A percentile compares a stretch with the other conserved stretches of the same genome.
Conservation (phyloP, 37 sponge, comb jelly and placozoan genomes). For the Halisarca cf. caerulea region DNA sequence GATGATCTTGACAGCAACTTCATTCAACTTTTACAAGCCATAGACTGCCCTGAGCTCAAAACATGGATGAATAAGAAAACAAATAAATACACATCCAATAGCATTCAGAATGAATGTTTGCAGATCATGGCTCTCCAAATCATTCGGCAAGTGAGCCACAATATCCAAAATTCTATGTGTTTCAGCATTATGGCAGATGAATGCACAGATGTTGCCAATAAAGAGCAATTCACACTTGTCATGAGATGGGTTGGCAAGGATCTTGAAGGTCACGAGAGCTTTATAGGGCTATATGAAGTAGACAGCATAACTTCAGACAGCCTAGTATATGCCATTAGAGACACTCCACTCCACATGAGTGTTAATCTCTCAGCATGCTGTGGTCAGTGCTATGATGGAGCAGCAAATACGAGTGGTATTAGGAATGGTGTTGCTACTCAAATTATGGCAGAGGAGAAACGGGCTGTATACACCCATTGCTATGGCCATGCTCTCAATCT, state of each 20-base stretch:
- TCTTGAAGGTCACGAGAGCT: conserved; percentile 18
- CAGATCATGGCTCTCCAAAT: conserved; percentile 32
- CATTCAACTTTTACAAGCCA: conserved; percentile 34
- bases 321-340: conserved; percentile 12
- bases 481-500: conserved; percentile 42
- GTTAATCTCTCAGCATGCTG: conserved; percentile 11
- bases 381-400: conserved; percentile 50
- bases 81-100: conserved; percentile 29
- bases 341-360: conserved; percentile 11
- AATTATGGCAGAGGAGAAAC: neutral
- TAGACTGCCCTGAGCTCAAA: conserved; percentile 39
- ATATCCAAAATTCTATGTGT: neutral
- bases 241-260: conserved; percentile 22
- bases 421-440: conserved; percentile 45
- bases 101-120: conserved; percentile 33
- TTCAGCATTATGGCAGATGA: conserved; percentile 41
- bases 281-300: conserved; percentile 24
- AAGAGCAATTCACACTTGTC: conserved; percentile 15
- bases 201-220: conserved; percentile 33
- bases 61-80: conserved; percentile 42
- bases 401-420: conserved; percentile 26
- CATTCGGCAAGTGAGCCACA: conserved; percentile 1
- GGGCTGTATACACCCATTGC: conserved; percentile 35
- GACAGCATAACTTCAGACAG: conserved; percentile 19
- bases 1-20: conserved; percentile 42